Evolutionary conservation across 2,113 vertebrate species (phyloP), one percentile per base, ranked within the genome.

Genomic region (Scolopax mira): DNA sequence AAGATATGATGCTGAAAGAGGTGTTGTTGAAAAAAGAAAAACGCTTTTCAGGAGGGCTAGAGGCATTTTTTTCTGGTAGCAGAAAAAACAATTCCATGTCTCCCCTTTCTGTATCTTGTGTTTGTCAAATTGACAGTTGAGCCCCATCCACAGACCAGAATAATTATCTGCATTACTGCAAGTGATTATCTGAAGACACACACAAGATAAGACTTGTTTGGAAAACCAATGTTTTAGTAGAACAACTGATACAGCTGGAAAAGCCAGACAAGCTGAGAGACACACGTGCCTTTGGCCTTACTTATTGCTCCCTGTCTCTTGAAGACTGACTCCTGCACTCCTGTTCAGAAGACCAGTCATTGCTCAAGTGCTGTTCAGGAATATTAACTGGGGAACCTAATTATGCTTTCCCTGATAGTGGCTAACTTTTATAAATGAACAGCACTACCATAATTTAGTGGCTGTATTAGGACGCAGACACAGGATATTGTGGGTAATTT

Each of bases 401-500:
- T 95, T 94, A 64, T 24, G 21, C 55, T 90, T 18, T 67, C 33
- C 31, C 33, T 86, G 62, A 35, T 66, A 21, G 16, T 31, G 49
- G 17, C 39, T 90, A 91, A 74, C 33, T 87, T 94, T 74, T 89
- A 86, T 81, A 89, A 85, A 91, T 87, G 46, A 87, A 48, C 42
- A 66, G 16, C 46, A 33, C n/a, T 81, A 31, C 33, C 17, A 17
- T 57, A 52, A 79, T 48, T 30, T 80, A 78, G 75, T 85, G 51
- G 25, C 69, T 89, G 0, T 64, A 79, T 94, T 81, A 92, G 66
- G 41, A 62, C 22, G 41, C 3, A 2, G 54, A 48, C 21, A 22
- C 18, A 71, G 49, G 58, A 57, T 87, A 65, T 33, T 69, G 44
- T 69, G 79, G 24, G 19, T 82, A 79, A 82, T 95, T 91, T 77